Evolutionary conservation across 2,113 vertebrate genomes (phyloP).

Genomic region (Choloepus hoffmanni): DNA sequence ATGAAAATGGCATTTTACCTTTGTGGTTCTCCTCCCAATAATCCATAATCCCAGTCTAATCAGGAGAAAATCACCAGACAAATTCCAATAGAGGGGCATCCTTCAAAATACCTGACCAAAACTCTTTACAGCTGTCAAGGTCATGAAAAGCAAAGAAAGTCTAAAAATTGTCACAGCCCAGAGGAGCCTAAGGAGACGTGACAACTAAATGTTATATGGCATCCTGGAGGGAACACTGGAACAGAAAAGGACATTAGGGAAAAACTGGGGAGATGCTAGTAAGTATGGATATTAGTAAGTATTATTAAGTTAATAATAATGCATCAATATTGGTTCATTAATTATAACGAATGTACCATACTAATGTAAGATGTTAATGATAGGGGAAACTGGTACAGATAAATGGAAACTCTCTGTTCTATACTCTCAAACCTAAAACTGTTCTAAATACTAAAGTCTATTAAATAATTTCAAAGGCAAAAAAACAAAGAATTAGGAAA

Average conservation of each 20-base stretch:
- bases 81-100: neutral
- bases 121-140: constrained; percentile 16
- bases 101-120: neutral
- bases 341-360: neutral
- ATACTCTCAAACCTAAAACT: neutral
- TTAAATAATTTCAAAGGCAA: constrained; percentile 34
- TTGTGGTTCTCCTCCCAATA: neutral
- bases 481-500: neutral
- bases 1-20: neutral
- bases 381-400: neutral
- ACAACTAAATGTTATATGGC: neutral
- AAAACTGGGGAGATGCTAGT: constrained; percentile 34
- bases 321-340: neutral
- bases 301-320: neutral
- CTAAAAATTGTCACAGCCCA: neutral
- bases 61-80: neutral
- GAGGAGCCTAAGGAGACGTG: neutral
- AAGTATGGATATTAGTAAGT: neutral
- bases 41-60: neutral
- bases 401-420: neutral
- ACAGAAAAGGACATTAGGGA: neutral
- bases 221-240: neutral
- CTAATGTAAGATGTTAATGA: neutral
- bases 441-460: neutral
- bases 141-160: constrained; percentile 22